These are phyloP conservation scores for Cydia pomonella DNA, from an alignment of 1,140 invertebrate genomes.

Conservation along the genomic window DNA sequence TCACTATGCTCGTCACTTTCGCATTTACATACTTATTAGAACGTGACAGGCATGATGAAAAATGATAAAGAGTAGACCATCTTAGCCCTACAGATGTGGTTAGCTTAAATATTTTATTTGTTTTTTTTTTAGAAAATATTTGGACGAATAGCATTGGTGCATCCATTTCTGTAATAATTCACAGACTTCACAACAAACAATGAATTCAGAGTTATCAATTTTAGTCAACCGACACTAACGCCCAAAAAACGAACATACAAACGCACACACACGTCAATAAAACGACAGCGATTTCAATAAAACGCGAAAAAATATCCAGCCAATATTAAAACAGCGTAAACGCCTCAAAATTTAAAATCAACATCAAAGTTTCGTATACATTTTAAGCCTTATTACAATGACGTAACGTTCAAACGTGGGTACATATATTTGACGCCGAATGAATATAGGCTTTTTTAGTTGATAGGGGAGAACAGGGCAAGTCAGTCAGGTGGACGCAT, in stretches of 20 bases:
- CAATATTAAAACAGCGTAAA: not conserved
- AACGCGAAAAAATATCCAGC: not conserved
- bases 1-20: no score
- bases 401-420: not conserved
- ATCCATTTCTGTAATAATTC: no score
- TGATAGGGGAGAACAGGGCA: slow-evolving; percentile 45
- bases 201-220: not conserved
- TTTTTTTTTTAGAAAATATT: no score
- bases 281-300: slow-evolving; percentile 10
- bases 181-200: not conserved
- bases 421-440: not conserved
- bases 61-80: no score
- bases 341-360: not conserved
- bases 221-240: slow-evolving; percentile 3
- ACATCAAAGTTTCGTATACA: not conserved
- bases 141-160: no score
- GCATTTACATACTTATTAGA: no score
- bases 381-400: not conserved
- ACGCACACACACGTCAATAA: slow-evolving; percentile 4
- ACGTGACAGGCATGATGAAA: no score
- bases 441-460: not conserved
- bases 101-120: no score
- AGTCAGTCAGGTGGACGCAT: slow-evolving; percentile 50
- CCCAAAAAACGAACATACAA: not conserved
- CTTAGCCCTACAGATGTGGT: no score